Base-by-base conservation (phyloP, 2,888 invertebrate species). In the Beris morrisii region DNA sequence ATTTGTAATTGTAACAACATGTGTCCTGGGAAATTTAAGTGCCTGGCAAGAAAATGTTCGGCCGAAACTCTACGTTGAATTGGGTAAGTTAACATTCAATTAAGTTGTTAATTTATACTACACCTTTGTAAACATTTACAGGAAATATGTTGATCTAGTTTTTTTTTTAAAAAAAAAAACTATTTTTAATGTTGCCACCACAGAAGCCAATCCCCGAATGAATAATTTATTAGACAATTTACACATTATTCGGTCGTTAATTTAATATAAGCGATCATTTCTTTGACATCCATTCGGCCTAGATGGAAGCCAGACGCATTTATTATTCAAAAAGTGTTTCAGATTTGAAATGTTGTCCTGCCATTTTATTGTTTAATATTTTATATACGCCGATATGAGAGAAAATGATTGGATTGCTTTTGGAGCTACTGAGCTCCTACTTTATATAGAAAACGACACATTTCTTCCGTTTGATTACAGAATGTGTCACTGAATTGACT, bases 11-110 rank as follows among this genome's bases (percentile, higher is more conserved):
- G 72, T 80, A 74, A 75, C 77, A 73, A 73, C 79, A 72, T 77
- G 75, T 75, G 80, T 79, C 76, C 78, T 79, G 75, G 80, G 80
- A 75, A 81, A 80, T 78, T 76, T 79, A 79, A 80, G 80, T 80
- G 89, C 91, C 77, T 93, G 93, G 93, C 93, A 93, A 87, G 93
- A 93, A 83, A 93, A 93, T 83, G 89, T 92, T 82, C 86, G 92
- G 84, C 93, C 93, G 78, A 93, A 93, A 87, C 91, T 93, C 88
- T 92, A 91, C 86, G 92, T 92, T 81, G 91, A 92, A 87, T 85
- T 92, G 87, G 93, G 93, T 93, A 82, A 90, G 92, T 87, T 72
- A 73, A 72, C 7, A 3, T 38, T 38, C 38, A 38, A 38, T 38
- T 38, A 38, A 38, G 9, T 3, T 38, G 38, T 38, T 9, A 38